Percentiles rank a stretch among this genome's conserved stretches.
Evolutionary conservation across 2,888 invertebrate genomes (phyloP).

Genomic region (Candidula unifasciata): DNA sequence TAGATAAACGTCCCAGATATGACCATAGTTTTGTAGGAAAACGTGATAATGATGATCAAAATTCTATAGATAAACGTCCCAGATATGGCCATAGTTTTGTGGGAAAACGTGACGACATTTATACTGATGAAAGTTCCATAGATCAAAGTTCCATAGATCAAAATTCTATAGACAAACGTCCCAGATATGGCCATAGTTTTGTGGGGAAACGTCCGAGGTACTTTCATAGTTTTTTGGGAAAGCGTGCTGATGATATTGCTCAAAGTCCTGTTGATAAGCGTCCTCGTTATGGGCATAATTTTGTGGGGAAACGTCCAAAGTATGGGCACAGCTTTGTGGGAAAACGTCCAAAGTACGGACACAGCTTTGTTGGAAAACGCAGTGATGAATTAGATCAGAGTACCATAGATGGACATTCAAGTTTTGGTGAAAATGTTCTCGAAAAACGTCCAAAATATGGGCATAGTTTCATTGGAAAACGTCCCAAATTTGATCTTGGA

Average conservation of each 20-base stretch:
- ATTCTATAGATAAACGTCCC: conserved; percentile 48
- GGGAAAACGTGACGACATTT: conserved; percentile 31
- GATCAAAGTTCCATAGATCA: too few species aligned
- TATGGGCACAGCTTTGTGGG: conserved; percentile 3
- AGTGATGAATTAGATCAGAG: conserved; percentile 34
- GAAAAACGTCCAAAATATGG: conserved; percentile 35
- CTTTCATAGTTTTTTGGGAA: not conserved
- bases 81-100: conserved; percentile 39
- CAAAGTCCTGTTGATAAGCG: conserved; percentile 45
- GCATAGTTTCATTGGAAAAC: conserved; percentile 31
- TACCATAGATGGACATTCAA: conserved; percentile 45
- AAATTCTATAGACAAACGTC: conserved; percentile 37
- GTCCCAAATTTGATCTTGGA: not conserved
- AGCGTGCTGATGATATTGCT: conserved; percentile 15
- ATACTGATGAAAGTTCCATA: not conserved
- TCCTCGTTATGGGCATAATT: not conserved
- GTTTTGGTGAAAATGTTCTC: conserved; percentile 35
- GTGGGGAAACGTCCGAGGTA: conserved; percentile 39
- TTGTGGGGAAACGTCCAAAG: not conserved
- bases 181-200: conserved; percentile 7
- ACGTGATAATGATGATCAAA: conserved; percentile 33
- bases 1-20: conserved; percentile 19
- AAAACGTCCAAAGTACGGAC: conserved; percentile 26
- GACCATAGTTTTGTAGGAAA: not conserved
- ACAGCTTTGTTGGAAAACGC: conserved; percentile 41